These are phyloP conservation scores for Megaceryle alcyon DNA, from an alignment of 2,797 vertebrate species.

Conservation along the genomic window DNA sequence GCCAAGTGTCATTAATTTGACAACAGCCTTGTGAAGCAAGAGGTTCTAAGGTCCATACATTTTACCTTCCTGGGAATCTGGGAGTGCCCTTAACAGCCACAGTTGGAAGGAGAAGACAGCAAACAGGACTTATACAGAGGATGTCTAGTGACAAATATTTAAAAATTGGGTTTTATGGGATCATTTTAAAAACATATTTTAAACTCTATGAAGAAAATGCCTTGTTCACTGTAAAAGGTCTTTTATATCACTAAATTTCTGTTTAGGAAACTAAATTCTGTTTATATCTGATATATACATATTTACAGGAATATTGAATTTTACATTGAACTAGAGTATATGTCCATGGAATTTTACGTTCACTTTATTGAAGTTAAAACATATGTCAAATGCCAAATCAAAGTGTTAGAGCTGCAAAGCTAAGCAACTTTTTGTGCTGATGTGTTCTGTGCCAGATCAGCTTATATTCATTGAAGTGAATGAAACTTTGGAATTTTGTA, in stretches of 20 bases:
- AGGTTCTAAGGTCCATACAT: background rate
- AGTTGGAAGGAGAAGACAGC: background rate
- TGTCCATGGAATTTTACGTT: background rate
- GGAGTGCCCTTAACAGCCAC: background rate
- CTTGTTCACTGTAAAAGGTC: background rate
- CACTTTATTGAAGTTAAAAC: background rate
- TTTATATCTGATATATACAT: background rate
- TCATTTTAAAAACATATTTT: background rate
- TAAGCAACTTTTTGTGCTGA: background rate
- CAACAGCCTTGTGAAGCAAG: background rate
- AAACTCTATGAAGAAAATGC: background rate
- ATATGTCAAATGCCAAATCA: background rate
- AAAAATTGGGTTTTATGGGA: background rate
- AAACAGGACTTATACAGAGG: background rate
- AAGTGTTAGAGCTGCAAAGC: rapidly evolving
- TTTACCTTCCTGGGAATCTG: background rate
- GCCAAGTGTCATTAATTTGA: conserved; percentile 42
- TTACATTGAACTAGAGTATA: background rate
- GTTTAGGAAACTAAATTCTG: background rate
- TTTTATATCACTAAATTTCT: background rate
- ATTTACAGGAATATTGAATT: background rate
- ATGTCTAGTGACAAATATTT: background rate
- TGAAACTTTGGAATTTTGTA: background rate
- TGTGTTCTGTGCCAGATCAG: background rate
- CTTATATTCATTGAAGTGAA: background rate